Conservation (phyloP, 2,888 invertebrate genomes). For the Arctia plantaginis region DNA sequence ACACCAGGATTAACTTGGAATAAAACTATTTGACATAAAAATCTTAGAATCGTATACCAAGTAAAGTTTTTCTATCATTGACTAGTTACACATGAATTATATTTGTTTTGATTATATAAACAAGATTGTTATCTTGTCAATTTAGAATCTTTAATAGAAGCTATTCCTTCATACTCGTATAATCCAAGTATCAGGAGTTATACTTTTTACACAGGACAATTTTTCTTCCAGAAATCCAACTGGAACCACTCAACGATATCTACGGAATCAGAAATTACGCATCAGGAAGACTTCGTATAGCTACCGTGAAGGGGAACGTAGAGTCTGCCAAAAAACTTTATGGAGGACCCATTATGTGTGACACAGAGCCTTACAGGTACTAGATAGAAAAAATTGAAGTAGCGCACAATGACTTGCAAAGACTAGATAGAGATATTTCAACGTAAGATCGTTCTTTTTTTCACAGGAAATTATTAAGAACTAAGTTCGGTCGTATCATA, state of each 20-base stretch:
- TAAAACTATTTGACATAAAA: neutral
- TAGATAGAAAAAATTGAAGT: neutral
- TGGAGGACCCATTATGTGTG: constrained; percentile 74
- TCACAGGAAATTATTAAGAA: neutral
- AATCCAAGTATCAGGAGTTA: neutral
- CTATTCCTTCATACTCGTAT: too few relatives aligned
- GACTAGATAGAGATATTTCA: neutral
- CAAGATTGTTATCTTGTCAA: too few relatives aligned
- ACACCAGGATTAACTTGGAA: neutral
- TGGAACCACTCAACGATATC: constrained; percentile 88
- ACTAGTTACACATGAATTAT: neutral
- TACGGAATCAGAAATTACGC: constrained; percentile 88
- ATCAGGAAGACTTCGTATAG: constrained; percentile 91
- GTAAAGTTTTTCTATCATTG: neutral
- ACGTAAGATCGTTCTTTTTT: neutral
- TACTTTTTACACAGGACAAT: neutral
- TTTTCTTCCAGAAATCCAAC: constrained; percentile 83
- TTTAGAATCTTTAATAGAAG: too few relatives aligned
- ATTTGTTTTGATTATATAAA: too few relatives aligned
- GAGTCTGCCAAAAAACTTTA: constrained; percentile 70
- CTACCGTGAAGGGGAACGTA: constrained; percentile 89
- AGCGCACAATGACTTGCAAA: neutral
- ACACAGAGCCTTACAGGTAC: constrained; percentile 78
- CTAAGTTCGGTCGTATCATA: too few relatives aligned
- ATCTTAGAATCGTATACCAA: neutral